A percentile compares a stretch with the other conserved stretches of the same genome.
Evolutionary conservation across 2,113 vertebrate genomes (phyloP).

Genomic region (Ammodramus savannarum): DNA sequence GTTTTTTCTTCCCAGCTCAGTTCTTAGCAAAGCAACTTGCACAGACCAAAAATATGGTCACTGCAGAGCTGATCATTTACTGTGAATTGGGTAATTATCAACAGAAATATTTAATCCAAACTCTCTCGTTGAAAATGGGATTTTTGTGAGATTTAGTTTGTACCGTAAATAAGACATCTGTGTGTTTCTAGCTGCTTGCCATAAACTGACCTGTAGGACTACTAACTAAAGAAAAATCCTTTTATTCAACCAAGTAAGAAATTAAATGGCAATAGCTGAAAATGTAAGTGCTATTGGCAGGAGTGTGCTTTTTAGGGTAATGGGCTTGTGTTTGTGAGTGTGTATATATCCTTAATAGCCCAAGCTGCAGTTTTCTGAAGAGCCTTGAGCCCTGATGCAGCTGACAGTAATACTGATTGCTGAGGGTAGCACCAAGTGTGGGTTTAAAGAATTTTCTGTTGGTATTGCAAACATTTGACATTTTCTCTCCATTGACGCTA

Average conservation of each 20-base stretch:
- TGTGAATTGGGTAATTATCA: background rate
- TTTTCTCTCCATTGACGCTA: background rate
- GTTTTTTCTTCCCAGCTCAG: background rate
- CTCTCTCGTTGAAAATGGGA: background rate
- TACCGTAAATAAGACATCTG: background rate
- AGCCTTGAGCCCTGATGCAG: background rate
- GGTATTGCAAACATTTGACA: background rate
- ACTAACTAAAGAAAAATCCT: background rate
- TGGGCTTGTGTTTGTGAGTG: background rate
- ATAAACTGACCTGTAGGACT: background rate
- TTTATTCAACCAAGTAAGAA: background rate
- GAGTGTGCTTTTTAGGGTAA: background rate
- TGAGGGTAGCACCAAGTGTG: background rate
- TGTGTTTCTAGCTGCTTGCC: background rate
- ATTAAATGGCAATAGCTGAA: background rate
- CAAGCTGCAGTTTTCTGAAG: background rate
- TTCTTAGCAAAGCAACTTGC: background rate
- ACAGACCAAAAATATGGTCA: background rate
- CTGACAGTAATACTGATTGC: background rate
- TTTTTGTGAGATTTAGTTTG: background rate
- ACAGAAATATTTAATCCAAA: background rate
- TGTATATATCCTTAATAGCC: background rate
- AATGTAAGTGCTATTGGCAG: background rate
- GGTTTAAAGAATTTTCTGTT: background rate
- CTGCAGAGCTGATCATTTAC: background rate